phyloP scores from a whole-genome alignment of 2,113 vertebrate genomes.

The Riparia riparia region DNA sequence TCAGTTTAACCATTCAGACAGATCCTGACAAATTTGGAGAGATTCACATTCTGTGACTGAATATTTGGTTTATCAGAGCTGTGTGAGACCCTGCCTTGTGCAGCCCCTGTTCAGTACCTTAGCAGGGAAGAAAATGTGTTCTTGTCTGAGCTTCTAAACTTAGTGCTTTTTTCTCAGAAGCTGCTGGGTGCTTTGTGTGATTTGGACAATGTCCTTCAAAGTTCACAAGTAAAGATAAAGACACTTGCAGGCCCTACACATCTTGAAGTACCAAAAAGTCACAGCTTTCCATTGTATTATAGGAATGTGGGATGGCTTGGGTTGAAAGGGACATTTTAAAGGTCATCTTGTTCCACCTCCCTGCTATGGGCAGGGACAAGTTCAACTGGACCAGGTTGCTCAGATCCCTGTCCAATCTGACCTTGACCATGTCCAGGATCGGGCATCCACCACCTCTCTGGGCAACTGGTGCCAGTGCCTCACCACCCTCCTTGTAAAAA shows the following conservation, averaged over 20 bases:
- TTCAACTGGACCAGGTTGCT: neutral
- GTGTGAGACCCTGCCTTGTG: neutral
- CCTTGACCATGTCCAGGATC: neutral
- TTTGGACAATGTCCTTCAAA: neutral
- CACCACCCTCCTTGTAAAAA: neutral
- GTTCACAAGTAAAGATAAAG: neutral
- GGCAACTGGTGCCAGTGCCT: neutral
- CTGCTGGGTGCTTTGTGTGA: neutral
- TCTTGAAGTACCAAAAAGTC: neutral
- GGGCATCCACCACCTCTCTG: neutral
- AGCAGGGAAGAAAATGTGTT: neutral
- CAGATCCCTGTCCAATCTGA: neutral
- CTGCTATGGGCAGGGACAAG: neutral
- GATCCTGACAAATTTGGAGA: neutral
- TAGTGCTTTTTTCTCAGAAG: neutral
- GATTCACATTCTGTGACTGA: neutral
- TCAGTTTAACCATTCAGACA: conserved; percentile 32
- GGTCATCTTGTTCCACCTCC: neutral
- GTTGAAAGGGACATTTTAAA: neutral
- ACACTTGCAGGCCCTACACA: neutral
- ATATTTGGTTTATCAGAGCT: conserved; percentile 31
- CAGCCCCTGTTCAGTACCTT: neutral
- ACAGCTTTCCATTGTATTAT: neutral
- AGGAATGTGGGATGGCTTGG: neutral
- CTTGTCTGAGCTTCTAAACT: neutral